phyloP scores from a whole-genome alignment of 2,113 vertebrate species.

The Scatophagus argus region DNA sequence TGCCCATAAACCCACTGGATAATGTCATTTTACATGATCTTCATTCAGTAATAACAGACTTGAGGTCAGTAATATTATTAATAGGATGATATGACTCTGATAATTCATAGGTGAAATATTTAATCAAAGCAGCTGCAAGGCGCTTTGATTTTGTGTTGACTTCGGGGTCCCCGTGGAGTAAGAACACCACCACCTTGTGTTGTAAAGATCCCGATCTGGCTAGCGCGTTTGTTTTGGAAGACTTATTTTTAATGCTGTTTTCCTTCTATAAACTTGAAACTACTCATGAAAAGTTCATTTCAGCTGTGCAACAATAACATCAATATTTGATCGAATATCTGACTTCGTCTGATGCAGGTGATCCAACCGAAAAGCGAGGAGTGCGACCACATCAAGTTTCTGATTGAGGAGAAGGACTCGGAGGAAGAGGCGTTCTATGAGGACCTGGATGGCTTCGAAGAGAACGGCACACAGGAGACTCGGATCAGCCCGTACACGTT shows the following conservation, averaged over 20 bases:
- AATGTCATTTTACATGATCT: constrained; percentile 55
- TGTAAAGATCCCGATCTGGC: too few species aligned
- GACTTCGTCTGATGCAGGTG: constrained; percentile 82
- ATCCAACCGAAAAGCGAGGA: constrained; percentile 97
- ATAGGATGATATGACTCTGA: background rate
- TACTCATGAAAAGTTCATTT: too few species aligned
- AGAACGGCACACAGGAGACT: constrained; percentile 96
- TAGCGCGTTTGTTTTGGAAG: too few species aligned
- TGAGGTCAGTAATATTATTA: constrained; percentile 24
- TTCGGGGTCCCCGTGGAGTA: too few species aligned
- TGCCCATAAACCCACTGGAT: constrained; percentile 76
- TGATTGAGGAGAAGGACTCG: constrained; percentile 98
- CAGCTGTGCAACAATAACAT: background rate
- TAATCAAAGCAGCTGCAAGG: constrained; percentile 4
- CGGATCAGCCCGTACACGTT: constrained; percentile 98
- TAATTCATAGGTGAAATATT: background rate
- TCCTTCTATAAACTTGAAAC: too few species aligned
- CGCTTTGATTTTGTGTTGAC: too few species aligned
- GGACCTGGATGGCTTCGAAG: constrained; percentile 96
- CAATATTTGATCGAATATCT: background rate
- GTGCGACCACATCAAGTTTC: constrained; percentile 98
- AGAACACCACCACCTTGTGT: too few species aligned
- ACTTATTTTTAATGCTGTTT: too few species aligned
- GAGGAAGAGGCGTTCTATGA: constrained; percentile 97
- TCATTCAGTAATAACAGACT: constrained; percentile 35